These are phyloP conservation scores for Heterodera filipjevi DNA, from an alignment of 2,888 invertebrate genomes.

Conservation along the genomic window DNA sequence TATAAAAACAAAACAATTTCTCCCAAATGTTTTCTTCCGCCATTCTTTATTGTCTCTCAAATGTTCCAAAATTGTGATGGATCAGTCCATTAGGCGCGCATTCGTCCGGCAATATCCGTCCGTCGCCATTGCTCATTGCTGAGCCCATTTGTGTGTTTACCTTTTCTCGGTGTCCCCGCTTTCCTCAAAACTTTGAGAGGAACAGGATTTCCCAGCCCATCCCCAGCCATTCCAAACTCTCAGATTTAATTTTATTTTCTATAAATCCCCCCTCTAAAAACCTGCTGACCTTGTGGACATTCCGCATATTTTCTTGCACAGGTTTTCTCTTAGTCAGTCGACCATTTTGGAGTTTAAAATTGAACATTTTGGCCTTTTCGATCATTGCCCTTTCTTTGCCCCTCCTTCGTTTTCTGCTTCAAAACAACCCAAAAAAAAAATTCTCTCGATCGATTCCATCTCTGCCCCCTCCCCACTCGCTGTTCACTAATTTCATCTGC, in stretches of 20 bases:
- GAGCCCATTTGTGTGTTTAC: conserved; percentile 6
- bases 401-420: neutral
- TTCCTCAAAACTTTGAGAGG: conserved; percentile 1
- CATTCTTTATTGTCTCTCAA: conserved; percentile 7
- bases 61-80: neutral
- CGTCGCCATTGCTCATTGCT: neutral
- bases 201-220: neutral
- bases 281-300: too few species aligned
- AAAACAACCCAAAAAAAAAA: neutral
- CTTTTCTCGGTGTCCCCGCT: neutral
- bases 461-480: neutral
- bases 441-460: neutral
- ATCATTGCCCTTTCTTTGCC: neutral
- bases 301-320: neutral
- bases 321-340: neutral
- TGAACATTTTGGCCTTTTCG: neutral
- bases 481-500: neutral
- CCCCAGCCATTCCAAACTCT: neutral
- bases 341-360: neutral
- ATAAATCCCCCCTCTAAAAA: neutral
- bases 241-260: conserved; percentile 1
- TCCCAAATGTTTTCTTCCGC: neutral
- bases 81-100: neutral
- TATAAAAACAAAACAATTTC: neutral
- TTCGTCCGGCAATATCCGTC: neutral